phyloP scores from a whole-genome alignment of 2,888 invertebrate species.

The Scotopteryx bipunctaria region DNA sequence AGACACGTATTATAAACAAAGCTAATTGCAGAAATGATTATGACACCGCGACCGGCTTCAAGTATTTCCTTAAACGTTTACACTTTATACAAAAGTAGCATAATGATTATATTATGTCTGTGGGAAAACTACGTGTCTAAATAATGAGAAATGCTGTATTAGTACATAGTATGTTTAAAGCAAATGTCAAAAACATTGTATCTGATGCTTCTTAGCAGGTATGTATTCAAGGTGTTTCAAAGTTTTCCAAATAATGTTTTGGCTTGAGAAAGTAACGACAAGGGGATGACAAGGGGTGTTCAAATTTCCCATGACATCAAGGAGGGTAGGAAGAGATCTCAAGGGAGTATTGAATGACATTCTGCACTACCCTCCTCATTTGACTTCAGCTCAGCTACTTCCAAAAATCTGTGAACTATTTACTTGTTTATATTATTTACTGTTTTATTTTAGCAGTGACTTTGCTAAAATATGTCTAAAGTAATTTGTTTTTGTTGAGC shows the following conservation, averaged over 20 bases:
- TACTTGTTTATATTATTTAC: no score
- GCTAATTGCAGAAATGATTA: slow-evolving; percentile 24
- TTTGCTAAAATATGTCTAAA: no score
- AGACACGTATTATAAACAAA: slow-evolving; percentile 19
- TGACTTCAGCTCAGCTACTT: no score
- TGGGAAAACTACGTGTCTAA: slow-evolving; percentile 30
- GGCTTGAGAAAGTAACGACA: slow-evolving; percentile 7
- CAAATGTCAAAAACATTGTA: neutral
- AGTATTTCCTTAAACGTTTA: slow-evolving; percentile 32
- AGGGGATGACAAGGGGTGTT: slow-evolving; percentile 5
- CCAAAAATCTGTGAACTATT: no score
- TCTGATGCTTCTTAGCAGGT: neutral
- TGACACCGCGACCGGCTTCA: slow-evolving; percentile 12
- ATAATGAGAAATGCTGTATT: slow-evolving; percentile 7
- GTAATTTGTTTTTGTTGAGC: no score
- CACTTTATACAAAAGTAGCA: slow-evolving; percentile 27
- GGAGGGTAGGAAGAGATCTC: slow-evolving; percentile 7
- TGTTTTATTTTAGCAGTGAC: no score
- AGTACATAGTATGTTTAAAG: neutral
- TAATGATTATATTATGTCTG: slow-evolving; percentile 33
- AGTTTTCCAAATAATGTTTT: slow-evolving; percentile 3
- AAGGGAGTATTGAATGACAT: slow-evolving; percentile 17
- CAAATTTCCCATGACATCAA: slow-evolving; percentile 12
- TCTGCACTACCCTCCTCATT: slow-evolving; percentile 8
- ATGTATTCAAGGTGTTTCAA: neutral